Conservation (phyloP, 2,113 vertebrate species). For the Galbula dea region DNA sequence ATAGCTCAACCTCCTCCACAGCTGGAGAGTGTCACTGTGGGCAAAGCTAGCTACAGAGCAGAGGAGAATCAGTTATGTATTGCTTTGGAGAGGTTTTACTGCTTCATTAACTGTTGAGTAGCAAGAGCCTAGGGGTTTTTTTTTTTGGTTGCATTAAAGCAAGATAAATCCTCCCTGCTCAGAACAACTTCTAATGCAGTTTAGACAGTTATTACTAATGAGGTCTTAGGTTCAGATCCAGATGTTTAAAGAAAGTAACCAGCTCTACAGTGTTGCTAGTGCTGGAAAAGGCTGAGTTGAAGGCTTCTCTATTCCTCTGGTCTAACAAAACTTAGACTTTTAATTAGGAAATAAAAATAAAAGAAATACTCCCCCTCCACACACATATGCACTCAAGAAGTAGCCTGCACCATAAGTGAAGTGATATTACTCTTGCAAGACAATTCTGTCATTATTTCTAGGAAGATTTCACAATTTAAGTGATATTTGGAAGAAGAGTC, state of each 20-base stretch:
- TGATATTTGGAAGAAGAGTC: neutral
- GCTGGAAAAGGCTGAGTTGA: neutral
- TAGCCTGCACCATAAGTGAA: neutral
- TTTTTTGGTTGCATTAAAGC: neutral
- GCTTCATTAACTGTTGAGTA: neutral
- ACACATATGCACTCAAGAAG: neutral
- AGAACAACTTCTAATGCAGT: neutral
- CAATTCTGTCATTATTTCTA: neutral
- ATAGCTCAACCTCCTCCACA: neutral
- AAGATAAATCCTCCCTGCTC: neutral
- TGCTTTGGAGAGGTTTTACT: neutral
- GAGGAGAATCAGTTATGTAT: neutral
- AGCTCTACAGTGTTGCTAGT: neutral
- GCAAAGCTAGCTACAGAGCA: neutral
- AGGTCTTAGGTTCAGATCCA: conserved; percentile 16
- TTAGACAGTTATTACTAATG: neutral
- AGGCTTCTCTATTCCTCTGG: neutral
- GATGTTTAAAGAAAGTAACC: neutral
- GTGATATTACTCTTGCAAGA: neutral
- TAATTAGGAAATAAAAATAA: neutral
- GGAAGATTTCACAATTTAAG: neutral
- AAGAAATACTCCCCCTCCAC: neutral
- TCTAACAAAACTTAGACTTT: neutral
- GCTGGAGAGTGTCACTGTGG: neutral
- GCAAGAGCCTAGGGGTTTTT: neutral